These are phyloP conservation scores for Dolichoris vasculosae DNA, from an alignment of 1,140 invertebrate genomes.

Conservation along the genomic window DNA sequence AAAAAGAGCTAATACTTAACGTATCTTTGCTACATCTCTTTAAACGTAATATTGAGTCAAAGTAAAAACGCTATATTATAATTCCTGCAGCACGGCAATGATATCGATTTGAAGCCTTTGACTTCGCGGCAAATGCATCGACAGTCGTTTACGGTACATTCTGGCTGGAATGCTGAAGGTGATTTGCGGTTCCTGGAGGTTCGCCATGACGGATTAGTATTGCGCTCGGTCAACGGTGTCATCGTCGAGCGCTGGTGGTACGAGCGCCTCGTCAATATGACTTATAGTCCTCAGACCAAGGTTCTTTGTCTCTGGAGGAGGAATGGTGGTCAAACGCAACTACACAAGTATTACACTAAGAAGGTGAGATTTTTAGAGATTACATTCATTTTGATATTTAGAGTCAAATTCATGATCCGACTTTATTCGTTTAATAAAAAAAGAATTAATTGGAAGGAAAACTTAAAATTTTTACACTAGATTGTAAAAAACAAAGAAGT, in stretches of 20 bases:
- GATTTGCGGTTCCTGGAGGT: conserved; percentile 98
- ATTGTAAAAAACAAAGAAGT: too few species aligned
- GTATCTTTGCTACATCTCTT: too few species aligned
- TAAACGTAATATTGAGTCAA: too few species aligned
- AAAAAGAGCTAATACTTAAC: too few species aligned
- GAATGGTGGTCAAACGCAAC: conserved; percentile 91
- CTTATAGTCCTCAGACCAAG: conserved; percentile 98
- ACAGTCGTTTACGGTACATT: conserved; percentile 98
- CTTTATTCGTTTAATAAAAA: too few species aligned
- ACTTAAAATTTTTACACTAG: too few species aligned
- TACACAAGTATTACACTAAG: conserved; percentile 99
- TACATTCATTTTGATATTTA: too few species aligned
- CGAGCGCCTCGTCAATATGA: conserved; percentile 99
- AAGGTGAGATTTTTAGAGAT: conserved; percentile 81
- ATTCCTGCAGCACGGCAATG: conserved; percentile 87
- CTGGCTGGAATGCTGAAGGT: conserved; percentile 91
- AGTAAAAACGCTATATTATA: not conserved
- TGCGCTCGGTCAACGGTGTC: conserved; percentile 93
- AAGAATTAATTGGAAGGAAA: too few species aligned
- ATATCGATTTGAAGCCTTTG: conserved; percentile 95
- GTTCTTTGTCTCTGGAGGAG: conserved; percentile 96
- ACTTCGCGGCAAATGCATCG: conserved; percentile 94
- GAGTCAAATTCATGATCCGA: not conserved
- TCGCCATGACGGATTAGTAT: conserved; percentile 96
- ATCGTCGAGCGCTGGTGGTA: conserved; percentile 99